Evolutionary conservation across 2,888 invertebrate species (phyloP).

Genomic region (Brassicogethes aeneus): DNA sequence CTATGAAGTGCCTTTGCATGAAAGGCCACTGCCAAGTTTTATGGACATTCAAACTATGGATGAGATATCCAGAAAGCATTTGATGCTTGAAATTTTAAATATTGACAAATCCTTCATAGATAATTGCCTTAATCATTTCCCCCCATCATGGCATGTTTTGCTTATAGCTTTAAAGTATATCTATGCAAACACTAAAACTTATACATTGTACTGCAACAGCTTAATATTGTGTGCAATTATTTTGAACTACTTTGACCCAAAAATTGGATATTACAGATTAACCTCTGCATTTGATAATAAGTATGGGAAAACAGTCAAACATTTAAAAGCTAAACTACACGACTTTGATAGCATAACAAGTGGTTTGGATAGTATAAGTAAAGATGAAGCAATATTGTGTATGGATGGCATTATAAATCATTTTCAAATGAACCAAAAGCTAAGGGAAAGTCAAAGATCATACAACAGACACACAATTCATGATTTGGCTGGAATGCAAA

Average conservation of each 20-base stretch:
- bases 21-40: conserved; percentile 32
- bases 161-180: conserved; percentile 47
- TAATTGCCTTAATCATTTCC: conserved; percentile 35
- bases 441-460: conserved; percentile 45
- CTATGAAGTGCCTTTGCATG: conserved; percentile 14
- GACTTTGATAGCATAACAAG: conserved; percentile 37
- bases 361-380: conserved; percentile 45
- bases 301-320: conserved; percentile 43
- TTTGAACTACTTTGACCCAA: conserved; percentile 49
- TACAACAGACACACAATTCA: conserved; percentile 52
- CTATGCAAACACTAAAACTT: not conserved
- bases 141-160: conserved; percentile 51
- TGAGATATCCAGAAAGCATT: conserved; percentile 25
- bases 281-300: conserved; percentile 24
- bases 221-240: conserved; percentile 50
- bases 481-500: conserved; percentile 58
- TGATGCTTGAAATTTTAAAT: conserved; percentile 45
- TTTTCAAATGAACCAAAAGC: conserved; percentile 49
- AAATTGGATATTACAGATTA: conserved; percentile 48
- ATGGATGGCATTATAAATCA: conserved; percentile 50
- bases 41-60: conserved; percentile 30
- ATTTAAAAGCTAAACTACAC: conserved; percentile 29
- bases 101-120: conserved; percentile 35
- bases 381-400: conserved; percentile 50
- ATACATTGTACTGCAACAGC: conserved; percentile 44